A percentile compares a stretch with the other conserved stretches of the same genome.
phyloP scores from a whole-genome alignment of 1,140 invertebrate species.

The Atta colombica region DNA sequence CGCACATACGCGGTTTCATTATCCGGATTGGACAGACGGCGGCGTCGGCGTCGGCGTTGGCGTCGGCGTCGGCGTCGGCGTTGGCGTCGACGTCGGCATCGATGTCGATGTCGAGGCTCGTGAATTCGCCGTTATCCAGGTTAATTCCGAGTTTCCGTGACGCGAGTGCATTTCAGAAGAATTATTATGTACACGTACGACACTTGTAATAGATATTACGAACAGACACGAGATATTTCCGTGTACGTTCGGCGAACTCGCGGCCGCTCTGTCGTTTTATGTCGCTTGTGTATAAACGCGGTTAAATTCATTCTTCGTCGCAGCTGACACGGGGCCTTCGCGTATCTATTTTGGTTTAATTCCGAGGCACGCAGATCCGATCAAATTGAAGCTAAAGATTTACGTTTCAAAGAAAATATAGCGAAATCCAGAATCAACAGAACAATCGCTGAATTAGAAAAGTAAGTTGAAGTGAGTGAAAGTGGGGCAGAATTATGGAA shows the following conservation, averaged over 20 bases:
- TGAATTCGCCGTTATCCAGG: constrained; percentile 51
- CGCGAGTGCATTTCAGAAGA: constrained; percentile 49
- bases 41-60: neutral
- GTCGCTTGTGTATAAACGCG: neutral
- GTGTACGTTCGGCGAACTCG: neutral
- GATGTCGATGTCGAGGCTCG: neutral
- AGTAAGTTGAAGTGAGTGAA: constrained; percentile 38
- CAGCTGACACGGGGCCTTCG: no score
- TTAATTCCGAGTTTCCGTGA: constrained; percentile 62
- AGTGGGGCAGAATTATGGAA: constrained; percentile 16
- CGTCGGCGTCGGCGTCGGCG: constrained; percentile 10
- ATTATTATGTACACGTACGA: constrained; percentile 55
- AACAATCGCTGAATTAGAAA: constrained; percentile 5
- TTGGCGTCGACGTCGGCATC: neutral
- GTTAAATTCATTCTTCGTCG: neutral
- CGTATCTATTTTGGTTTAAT: constrained; percentile 6
- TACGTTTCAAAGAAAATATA: neutral
- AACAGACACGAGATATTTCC: neutral
- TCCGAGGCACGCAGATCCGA: neutral
- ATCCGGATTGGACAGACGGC: constrained; percentile 55
- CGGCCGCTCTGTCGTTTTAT: neutral
- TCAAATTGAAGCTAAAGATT: neutral
- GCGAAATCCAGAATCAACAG: neutral
- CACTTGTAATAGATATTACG: constrained; percentile 32
- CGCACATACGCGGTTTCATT: constrained; percentile 58